Conservation (phyloP, 2,113 vertebrate species). For the Condylura cristata region DNA sequence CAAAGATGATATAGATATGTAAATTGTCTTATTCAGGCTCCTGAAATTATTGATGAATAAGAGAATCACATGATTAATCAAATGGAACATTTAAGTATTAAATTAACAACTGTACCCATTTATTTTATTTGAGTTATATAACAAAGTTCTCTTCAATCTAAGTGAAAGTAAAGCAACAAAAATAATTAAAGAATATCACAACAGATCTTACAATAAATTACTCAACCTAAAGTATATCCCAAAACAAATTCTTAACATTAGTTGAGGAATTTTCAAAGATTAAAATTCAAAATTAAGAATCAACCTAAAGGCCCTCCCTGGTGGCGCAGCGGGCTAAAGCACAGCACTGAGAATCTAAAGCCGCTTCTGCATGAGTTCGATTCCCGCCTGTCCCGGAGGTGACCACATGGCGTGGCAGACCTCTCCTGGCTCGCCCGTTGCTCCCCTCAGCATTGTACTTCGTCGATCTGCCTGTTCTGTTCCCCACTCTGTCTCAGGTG, state of each 20-base stretch:
- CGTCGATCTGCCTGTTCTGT: too few species aligned
- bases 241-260: background rate
- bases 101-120: background rate
- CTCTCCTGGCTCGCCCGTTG: too few species aligned
- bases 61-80: background rate
- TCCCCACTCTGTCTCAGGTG: too few species aligned
- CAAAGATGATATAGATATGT: background rate
- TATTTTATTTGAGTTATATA: background rate
- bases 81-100: background rate
- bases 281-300: conserved; percentile 40
- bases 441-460: too few species aligned
- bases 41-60: background rate
- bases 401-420: too few species aligned
- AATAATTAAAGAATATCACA: background rate
- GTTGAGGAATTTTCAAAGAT: background rate
- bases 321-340: too few species aligned
- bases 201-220: background rate
- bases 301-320: too few species aligned
- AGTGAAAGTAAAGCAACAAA: background rate
- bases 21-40: background rate
- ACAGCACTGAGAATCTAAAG: too few species aligned
- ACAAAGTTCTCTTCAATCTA: background rate
- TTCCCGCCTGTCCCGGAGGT: too few species aligned
- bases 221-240: background rate
- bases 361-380: too few species aligned